A percentile compares a stretch with the other conserved stretches of the same genome.
Conservation (phyloP, 2,888 invertebrate species). For the Ellobium chinense region DNA sequence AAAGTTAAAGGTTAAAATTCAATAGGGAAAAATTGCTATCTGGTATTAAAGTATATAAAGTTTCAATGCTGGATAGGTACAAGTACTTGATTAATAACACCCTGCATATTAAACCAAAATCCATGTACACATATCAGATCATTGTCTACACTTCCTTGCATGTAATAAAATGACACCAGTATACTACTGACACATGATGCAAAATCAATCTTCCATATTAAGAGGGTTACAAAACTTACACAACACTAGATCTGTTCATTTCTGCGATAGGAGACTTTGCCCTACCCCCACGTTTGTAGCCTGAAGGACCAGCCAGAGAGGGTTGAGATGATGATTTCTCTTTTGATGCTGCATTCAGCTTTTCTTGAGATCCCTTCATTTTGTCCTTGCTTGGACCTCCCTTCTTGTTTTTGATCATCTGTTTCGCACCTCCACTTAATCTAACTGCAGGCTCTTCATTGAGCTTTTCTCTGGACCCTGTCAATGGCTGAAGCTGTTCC, state of each 20-base stretch:
- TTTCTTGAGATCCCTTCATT: constrained; percentile 26
- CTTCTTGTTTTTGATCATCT: constrained; percentile 34
- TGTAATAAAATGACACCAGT: too few relatives aligned
- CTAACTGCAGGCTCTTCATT: background rate
- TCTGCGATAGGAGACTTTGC: constrained; percentile 25
- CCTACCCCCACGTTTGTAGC: background rate
- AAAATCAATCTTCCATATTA: too few relatives aligned
- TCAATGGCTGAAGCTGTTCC: constrained; percentile 27
- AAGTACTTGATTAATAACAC: too few relatives aligned
- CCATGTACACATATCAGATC: too few relatives aligned
- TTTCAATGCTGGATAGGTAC: too few relatives aligned
- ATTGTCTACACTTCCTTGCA: too few relatives aligned
- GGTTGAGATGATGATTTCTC: constrained; percentile 30
- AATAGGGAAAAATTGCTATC: too few relatives aligned
- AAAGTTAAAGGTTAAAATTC: too few relatives aligned
- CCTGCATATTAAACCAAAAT: too few relatives aligned
- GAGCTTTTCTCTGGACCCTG: constrained; percentile 14
- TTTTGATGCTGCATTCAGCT: background rate
- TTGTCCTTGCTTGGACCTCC: background rate
- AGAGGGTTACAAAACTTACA: background rate
- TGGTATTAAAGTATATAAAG: too few relatives aligned
- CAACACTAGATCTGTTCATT: background rate
- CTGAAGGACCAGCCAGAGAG: constrained; percentile 12
- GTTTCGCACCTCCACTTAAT: constrained; percentile 30
- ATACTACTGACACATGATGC: too few relatives aligned